A percentile compares a stretch with the other conserved stretches of the same genome.
Conservation (phyloP, 2,888 invertebrate species). For the Dyspetes luteomarginatus region DNA sequence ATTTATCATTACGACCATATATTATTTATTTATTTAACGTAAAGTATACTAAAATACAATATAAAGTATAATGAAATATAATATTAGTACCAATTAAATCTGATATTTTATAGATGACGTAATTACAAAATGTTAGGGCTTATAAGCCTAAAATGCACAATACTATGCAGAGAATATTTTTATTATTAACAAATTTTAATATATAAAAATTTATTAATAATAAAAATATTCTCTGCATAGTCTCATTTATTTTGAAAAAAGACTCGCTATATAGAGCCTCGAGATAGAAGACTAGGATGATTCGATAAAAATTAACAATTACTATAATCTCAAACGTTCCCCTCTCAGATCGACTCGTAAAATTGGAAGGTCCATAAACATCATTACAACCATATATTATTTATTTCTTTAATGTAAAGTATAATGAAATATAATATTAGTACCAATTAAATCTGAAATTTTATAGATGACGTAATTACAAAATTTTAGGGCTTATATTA, state of each 20-base stretch:
- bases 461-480: background rate
- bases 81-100: too few relatives aligned
- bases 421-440: too few relatives aligned
- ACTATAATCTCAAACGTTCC: background rate
- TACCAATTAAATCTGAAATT: too few relatives aligned
- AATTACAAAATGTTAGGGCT: background rate
- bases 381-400: too few relatives aligned
- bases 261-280: background rate
- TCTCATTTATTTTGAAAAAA: background rate
- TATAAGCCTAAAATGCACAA: too few relatives aligned
- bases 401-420: too few relatives aligned
- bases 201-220: background rate
- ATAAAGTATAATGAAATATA: too few relatives aligned
- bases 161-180: background rate
- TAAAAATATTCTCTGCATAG: too few relatives aligned
- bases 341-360: background rate
- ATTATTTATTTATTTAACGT: too few relatives aligned
- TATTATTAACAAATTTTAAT: background rate
- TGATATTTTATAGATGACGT: background rate
- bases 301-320: constrained; percentile 18
- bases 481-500: background rate
- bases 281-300: background rate
- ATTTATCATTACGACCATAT: too few relatives aligned
- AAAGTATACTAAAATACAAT: background rate
- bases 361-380: constrained; percentile 55